Evolutionary conservation across 2,797 vertebrate species (phyloP), one percentile per base, ranked within the genome.

Genomic region (Hydrolagus colliei): DNA sequence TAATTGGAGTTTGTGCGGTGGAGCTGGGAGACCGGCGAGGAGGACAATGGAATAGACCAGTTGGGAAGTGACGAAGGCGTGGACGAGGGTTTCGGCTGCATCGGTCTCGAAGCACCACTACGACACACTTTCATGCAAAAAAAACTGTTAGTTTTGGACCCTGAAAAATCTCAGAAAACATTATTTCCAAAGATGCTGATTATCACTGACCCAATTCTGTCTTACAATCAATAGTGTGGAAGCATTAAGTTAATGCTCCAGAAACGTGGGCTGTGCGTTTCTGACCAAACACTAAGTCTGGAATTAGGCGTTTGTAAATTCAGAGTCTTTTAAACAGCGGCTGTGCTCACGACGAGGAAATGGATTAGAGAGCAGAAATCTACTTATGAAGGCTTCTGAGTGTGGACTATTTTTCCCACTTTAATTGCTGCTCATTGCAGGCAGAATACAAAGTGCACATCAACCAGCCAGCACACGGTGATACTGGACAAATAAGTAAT

Each of bases 281-380:
- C 77, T 14, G 4, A 74, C 20, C 4, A 79, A 79, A 65, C 27
- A 65, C 13, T 52, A 52, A 52, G 41, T 52, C 6, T 52, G 41
- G 41, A 52, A 52, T 52, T 52, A 52, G 41, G 41, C 2, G 6
- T 52, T 8, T 12, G 32, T 27, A 79, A 65, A 63, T 79, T 79
- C 12, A 79, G n/a, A n/a, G 61, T 65, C 77, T 65, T 27, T 79
- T 16, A 63, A 22, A 79, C 2, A 0, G 16, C 18, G 79, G 20
- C 9, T 68, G 63, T 67, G n/a, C 41, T 52, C 41, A 52, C 6
- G 41, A 8, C 18, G 13, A 18, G 22, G 16, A 82, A 79, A 79
- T 79, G 32, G 6, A 79, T 79, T 59, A 76, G 12, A 79, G 22
- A 63, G 61, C n/a, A 63, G 22, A 79, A 79, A 82, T 27, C 79